A percentile compares a stretch with the other conserved stretches of the same genome.
phyloP scores from a whole-genome alignment of 1,140 invertebrate species.

The Dendroctonus valens region DNA sequence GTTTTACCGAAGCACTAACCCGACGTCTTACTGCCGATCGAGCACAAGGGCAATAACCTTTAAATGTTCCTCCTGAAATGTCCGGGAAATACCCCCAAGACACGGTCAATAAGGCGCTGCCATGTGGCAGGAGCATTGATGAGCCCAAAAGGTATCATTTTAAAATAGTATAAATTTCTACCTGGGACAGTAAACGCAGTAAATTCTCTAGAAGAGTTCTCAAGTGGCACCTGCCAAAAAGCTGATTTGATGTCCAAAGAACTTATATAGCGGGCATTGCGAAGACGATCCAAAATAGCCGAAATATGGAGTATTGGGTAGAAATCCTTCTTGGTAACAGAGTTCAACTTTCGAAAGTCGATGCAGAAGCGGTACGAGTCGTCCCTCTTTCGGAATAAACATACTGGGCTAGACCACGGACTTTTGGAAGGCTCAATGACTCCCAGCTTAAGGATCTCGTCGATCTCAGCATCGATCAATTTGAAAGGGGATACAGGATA shows the following conservation, averaged over 20 bases:
- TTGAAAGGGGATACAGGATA: constrained; percentile 33
- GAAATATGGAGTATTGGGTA: constrained; percentile 46
- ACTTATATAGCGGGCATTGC: constrained; percentile 41
- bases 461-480: constrained; percentile 28
- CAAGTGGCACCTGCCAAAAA: constrained; percentile 51
- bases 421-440: constrained; percentile 37
- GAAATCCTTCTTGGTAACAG: constrained; percentile 40
- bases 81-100: constrained; percentile 16
- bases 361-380: constrained; percentile 42
- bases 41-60: constrained; percentile 11
- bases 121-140: constrained; percentile 48
- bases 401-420: no score
- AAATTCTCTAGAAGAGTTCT: constrained; percentile 41
- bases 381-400: constrained; percentile 40
- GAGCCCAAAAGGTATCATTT: constrained; percentile 42
- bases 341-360: constrained; percentile 43
- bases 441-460: constrained; percentile 36
- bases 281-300: no score
- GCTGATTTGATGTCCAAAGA: constrained; percentile 43
- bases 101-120: constrained; percentile 39
- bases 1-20: constrained; percentile 18
- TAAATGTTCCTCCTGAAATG: constrained; percentile 23
- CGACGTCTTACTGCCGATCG: constrained; percentile 9
- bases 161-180: constrained; percentile 44
- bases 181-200: constrained; percentile 50